phyloP scores from a whole-genome alignment of 2,113 vertebrate genomes.

The Scolopax mira region DNA sequence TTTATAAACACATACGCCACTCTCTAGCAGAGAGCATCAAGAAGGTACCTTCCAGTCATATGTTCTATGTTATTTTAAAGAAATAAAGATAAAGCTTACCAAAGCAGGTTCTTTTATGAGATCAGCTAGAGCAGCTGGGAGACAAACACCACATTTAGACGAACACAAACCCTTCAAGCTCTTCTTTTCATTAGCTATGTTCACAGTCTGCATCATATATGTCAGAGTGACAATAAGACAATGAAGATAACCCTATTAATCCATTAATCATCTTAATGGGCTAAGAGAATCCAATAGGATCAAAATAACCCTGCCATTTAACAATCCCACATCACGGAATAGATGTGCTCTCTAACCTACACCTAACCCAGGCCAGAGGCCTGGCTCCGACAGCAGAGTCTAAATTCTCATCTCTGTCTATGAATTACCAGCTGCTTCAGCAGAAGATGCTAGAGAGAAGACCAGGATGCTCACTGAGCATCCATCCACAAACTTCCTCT shows the following conservation, averaged over 20 bases:
- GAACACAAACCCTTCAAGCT: background rate
- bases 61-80: background rate
- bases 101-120: background rate
- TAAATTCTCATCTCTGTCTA: background rate
- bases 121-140: background rate
- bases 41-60: background rate
- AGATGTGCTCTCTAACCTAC: background rate
- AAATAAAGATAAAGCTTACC: background rate
- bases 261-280: background rate
- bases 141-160: background rate
- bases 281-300: background rate
- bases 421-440: background rate
- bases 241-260: background rate
- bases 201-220: background rate
- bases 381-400: background rate
- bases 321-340: background rate
- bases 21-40: background rate
- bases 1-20: background rate
- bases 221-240: background rate
- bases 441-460: background rate
- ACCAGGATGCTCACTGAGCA: background rate
- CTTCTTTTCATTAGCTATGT: background rate
- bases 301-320: background rate
- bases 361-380: background rate
- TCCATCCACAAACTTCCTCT: background rate